Base-by-base conservation (phyloP, 1,140 invertebrate species). In the Diuraphis noxia region DNA sequence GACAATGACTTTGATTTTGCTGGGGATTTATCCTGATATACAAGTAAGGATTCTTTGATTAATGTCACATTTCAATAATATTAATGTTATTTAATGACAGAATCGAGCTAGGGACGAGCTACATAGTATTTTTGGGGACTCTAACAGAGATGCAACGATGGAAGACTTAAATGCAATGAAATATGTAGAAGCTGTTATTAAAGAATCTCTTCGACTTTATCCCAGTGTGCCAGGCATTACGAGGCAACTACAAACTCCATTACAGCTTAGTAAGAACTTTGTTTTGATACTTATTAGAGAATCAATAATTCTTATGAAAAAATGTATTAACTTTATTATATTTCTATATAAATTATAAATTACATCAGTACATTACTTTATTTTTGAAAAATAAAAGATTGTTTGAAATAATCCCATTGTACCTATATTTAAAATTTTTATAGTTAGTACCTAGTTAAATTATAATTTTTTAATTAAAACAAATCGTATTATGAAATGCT, bases 1-100 rank as follows among this genome's bases (percentile, higher is more conserved):
- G 41, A 95, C 95, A 77, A 97, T 95, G 95, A 95, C 95, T 17
- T 93, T 97, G n/a, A 96, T 96, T 93, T 93, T 96, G 21, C 93
- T 97, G 19, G 96, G 95, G 1, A 95, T 94, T 92, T 93, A 97
- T 93, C 95, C 94, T 10, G 95, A 96, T 89, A 94, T 95, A 92
- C 95, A 96, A 94, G 94, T 95, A 93, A 43, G 30, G 23, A 25
- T 40, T 38, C 1, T 77, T 13, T 38, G 5, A 36, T 23, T 25
- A 7, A 36, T 10, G 79, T 81, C 8, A 81, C 36, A 81, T 38
- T 40, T 81, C 1, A 30, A 34, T 19, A 46, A 46, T 46, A 34
- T n/a, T n/a, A 43, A 30, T 34, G 3, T 21, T 17, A 43, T 93
- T 93, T 93, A 92, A n/a, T n/a, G n/a, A 30, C n/a, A 92, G 92